Evolutionary conservation across 2,113 vertebrate genomes (phyloP), one percentile per base, ranked within the genome.

Genomic region (Pelmatolapia mariae): DNA sequence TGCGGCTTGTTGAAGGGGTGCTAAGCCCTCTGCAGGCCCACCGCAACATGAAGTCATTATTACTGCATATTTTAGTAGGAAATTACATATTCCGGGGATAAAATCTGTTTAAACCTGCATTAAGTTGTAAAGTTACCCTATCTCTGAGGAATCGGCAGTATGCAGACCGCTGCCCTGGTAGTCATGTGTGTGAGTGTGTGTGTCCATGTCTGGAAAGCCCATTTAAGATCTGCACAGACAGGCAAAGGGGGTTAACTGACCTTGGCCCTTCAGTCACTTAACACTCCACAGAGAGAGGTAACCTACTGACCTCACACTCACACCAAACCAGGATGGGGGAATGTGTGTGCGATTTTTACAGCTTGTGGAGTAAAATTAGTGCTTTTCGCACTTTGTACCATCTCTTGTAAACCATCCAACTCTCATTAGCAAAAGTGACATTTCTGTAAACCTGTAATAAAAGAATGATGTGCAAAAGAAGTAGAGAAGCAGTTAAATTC

Each of bases 221-320:
- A 94, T 94, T 89, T 90, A 83, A 66, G 79, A 88, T 86, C 19
- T 87, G 89, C 26, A 89, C 56, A 88, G 89, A 92, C 40, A 56
- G 86, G 68, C 68, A 61, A 19, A 80, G 73, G 85, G 80, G 47
- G 53, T 38, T 66, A 83, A 68, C 80, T 95, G 91, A 94, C 92
- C 94, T 95, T 94, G 90, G 82, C 91, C 94, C 57, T 54, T 90
- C 71, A 91, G 93, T 91, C 91, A 94, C 87, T 94, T 95, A 93
- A 92, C 89, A 90, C 93, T 91, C 89, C 84, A 89, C 90, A 68
- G 89, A 88, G 90, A 91, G 54, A 79, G 53, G 87, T 76, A 91
- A 91, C 89, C 78, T 87, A n/a, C 26, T 91, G 91, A 91, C 92
- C 92, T 73, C 38, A 8, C 54, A 54, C 89, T 86, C 89, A 83